These are phyloP conservation scores for Epizoanthus ramosus DNA, from an alignment of 92 coral and sea anemone genomes.

Conservation along the genomic window DNA sequence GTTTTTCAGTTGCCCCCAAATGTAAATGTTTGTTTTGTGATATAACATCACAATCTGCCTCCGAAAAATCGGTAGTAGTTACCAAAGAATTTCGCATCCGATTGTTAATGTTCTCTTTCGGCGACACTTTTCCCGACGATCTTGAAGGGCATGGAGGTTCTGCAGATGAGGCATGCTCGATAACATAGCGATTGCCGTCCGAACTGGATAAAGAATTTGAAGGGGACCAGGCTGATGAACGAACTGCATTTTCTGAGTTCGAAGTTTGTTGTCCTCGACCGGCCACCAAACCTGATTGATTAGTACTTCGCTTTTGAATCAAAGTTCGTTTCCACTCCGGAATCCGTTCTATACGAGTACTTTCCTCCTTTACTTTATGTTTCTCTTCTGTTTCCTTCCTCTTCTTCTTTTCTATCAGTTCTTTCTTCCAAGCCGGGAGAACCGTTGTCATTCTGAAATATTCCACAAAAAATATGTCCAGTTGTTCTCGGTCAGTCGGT, in stretches of 20 bases:
- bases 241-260: slow-evolving; percentile 4
- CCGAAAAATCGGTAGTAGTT: neutral
- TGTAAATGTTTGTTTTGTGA: neutral
- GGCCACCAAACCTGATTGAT: slow-evolving; percentile 43
- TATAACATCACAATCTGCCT: neutral
- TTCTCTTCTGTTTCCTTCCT: slow-evolving; percentile 70
- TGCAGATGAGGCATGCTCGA: slow-evolving; percentile 17
- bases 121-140: slow-evolving; percentile 5
- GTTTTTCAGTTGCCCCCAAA: neutral
- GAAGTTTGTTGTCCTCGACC: slow-evolving; percentile 45
- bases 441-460: slow-evolving; percentile 69
- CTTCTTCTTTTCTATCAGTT: slow-evolving; percentile 82
- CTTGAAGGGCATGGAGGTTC: neutral
- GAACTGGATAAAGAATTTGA: slow-evolving; percentile 14
- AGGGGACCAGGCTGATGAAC: neutral
- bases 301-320: slow-evolving; percentile 68
- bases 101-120: slow-evolving; percentile 29
- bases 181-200: slow-evolving; percentile 16
- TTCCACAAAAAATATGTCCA: neutral
- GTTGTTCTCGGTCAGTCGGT: neutral
- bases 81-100: slow-evolving; percentile 34
- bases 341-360: slow-evolving; percentile 48
- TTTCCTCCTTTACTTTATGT: slow-evolving; percentile 53
- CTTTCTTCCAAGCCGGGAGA: slow-evolving; percentile 86
- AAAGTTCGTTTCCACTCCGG: slow-evolving; percentile 86